Evolutionary conservation across 1,140 invertebrate genomes (phyloP).

Genomic region (Formica exsecta): DNA sequence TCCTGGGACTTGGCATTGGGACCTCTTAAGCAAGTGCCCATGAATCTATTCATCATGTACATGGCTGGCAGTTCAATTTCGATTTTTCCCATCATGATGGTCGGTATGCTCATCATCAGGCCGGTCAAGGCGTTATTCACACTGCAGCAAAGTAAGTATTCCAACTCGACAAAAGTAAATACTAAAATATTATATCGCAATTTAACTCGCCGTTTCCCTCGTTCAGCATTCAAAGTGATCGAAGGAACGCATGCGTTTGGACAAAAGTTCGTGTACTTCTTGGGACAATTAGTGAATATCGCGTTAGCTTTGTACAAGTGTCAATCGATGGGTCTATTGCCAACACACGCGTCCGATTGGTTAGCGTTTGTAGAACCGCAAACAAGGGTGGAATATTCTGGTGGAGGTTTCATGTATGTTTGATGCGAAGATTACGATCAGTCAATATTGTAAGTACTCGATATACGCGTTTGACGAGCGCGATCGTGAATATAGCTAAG

Average conservation of each 20-base stretch:
- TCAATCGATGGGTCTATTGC: conserved; percentile 98
- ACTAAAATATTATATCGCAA: background rate
- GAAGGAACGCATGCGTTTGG: conserved; percentile 96
- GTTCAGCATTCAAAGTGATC: conserved; percentile 96
- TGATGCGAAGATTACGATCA: conserved; percentile 79
- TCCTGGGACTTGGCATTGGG: conserved; percentile 99
- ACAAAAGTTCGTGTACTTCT: conserved; percentile 97
- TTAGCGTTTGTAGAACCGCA: conserved; percentile 98
- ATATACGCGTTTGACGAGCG: conserved; percentile 31
- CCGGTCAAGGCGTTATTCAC: conserved; percentile 98
- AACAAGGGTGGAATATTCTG: conserved; percentile 94
- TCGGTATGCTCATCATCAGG: conserved; percentile 98
- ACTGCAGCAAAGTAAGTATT: conserved; percentile 91
- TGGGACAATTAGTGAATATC: conserved; percentile 98
- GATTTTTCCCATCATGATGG: conserved; percentile 99
- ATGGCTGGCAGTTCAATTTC: conserved; percentile 99
- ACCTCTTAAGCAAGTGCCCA: conserved; percentile 98
- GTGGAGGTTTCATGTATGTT: conserved; percentile 92
- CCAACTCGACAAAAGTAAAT: background rate
- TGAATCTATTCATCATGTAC: conserved; percentile 99
- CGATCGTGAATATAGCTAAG: conserved; percentile 69
- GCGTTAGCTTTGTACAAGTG: conserved; percentile 98
- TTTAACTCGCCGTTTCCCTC: conserved; percentile 54
- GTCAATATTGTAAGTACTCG: conserved; percentile 54
- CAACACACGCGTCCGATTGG: conserved; percentile 99